phyloP scores from a whole-genome alignment of 2,888 invertebrate species.

The Aphrophora alni region DNA sequence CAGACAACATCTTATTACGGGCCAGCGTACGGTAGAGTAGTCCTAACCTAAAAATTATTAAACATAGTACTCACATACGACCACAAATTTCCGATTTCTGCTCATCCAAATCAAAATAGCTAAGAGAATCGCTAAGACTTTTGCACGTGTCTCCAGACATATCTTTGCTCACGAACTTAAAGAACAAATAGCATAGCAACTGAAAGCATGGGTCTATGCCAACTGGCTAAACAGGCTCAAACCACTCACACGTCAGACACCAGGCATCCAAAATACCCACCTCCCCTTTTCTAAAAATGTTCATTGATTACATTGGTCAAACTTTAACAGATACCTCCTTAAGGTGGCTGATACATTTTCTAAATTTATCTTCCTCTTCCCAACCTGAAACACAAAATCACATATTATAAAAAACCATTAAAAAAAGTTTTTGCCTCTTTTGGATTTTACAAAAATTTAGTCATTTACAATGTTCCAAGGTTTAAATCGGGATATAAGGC shows the following conservation, averaged over 20 bases:
- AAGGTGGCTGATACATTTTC: slow-evolving; percentile 15
- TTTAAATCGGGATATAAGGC: background rate
- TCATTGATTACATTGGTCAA: slow-evolving; percentile 10
- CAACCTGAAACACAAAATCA: background rate
- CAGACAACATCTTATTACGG: too few relatives aligned
- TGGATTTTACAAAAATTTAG: background rate
- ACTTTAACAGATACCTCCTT: background rate
- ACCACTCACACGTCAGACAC: background rate
- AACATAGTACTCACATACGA: too few relatives aligned
- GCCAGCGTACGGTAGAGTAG: too few relatives aligned
- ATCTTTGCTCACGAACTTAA: too few relatives aligned
- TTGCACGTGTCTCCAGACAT: too few relatives aligned
- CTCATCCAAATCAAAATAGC: too few relatives aligned
- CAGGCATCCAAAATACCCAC: slow-evolving; percentile 4
- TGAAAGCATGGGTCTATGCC: background rate
- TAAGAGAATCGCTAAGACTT: too few relatives aligned
- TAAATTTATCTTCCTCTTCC: slow-evolving; percentile 24
- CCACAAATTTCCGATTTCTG: too few relatives aligned
- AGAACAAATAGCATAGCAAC: background rate
- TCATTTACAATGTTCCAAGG: background rate
- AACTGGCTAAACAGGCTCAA: slow-evolving; percentile 4
- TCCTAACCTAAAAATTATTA: too few relatives aligned
- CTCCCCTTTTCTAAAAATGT: background rate
- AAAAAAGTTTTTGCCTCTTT: background rate
- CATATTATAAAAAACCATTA: background rate